phyloP scores from a whole-genome alignment of 64 coral and sea anemone genomes.

The Stichodactyla helianthus region DNA sequence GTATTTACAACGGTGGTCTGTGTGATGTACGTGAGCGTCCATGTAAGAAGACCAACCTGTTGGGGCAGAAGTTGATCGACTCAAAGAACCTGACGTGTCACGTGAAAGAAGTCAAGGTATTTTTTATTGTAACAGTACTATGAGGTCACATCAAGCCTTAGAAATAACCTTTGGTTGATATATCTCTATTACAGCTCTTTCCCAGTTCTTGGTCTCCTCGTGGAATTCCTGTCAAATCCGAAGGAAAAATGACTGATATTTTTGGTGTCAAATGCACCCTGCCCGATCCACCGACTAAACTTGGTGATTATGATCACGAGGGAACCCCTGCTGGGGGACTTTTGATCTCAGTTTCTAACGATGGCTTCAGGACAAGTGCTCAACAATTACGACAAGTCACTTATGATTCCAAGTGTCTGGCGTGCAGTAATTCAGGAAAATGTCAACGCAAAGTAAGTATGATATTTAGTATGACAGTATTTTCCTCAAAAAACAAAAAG shows the following conservation, averaged over 20 bases:
- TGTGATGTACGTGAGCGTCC: constrained; percentile 50
- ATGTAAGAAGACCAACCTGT: constrained; percentile 47
- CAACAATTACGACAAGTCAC: constrained; percentile 27
- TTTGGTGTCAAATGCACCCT: neutral
- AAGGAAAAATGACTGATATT: constrained; percentile 34
- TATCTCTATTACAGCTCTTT: neutral
- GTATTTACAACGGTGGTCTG: constrained; percentile 39
- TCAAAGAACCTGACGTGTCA: constrained; percentile 36
- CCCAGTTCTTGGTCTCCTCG: neutral
- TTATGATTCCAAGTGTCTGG: constrained; percentile 38
- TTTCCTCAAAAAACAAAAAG: no score
- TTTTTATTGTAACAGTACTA: no score
- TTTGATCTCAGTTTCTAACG: no score
- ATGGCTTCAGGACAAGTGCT: neutral
- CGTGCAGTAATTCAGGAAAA: constrained; percentile 8
- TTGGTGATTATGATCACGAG: neutral
- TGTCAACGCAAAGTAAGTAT: constrained; percentile 35
- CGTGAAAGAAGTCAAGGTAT: constrained; percentile 42
- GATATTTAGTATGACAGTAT: no score
- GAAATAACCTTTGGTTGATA: no score
- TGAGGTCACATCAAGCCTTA: no score
- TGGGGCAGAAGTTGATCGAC: constrained; percentile 11
- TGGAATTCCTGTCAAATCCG: neutral
- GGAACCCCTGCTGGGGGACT: no score
- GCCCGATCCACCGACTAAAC: constrained; percentile 14